Evolutionary conservation across 2,888 invertebrate species (phyloP).

Genomic region (Diaperis boleti): DNA sequence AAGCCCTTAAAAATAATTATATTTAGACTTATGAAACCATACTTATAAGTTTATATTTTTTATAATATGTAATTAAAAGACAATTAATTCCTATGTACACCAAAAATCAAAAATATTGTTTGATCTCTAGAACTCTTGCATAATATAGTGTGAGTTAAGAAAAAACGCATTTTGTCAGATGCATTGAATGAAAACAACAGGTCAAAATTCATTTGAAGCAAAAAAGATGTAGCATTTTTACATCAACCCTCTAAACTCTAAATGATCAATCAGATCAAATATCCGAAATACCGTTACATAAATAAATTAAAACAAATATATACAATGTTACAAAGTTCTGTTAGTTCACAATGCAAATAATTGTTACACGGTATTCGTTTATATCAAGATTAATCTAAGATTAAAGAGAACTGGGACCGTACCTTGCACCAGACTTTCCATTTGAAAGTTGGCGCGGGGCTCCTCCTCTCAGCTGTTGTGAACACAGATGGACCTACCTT

Average conservation of each 20-base stretch:
- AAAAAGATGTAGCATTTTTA: slow-evolving; percentile 14
- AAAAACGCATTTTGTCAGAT: too few species aligned
- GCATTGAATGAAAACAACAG: not conserved
- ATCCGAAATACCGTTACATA: slow-evolving; percentile 3
- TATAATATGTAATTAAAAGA: slow-evolving; percentile 18
- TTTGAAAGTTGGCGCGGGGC: slow-evolving; percentile 83
- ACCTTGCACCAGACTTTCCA: slow-evolving; percentile 85
- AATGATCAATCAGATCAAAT: not conserved
- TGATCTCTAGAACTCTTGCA: slow-evolving; percentile 7
- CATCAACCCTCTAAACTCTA: slow-evolving; percentile 23
- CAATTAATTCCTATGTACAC: slow-evolving; percentile 30
- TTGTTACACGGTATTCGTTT: slow-evolving; percentile 24
- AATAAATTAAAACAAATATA: slow-evolving; percentile 26
- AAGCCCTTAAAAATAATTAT: slow-evolving; percentile 20
- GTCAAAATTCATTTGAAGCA: not conserved
- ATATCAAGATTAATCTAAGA: slow-evolving; percentile 27
- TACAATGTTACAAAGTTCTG: slow-evolving; percentile 21
- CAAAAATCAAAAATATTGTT: slow-evolving; percentile 7
- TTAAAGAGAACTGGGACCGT: slow-evolving; percentile 68
- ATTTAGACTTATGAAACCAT: slow-evolving; percentile 23
- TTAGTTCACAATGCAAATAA: slow-evolving; percentile 23
- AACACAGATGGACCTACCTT: slow-evolving; percentile 70
- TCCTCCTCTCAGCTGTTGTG: slow-evolving; percentile 68
- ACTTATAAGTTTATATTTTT: slow-evolving; percentile 11
- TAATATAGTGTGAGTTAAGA: too few species aligned